These are phyloP conservation scores for Phacellophora camtschatica DNA, from an alignment of 30 jellyfish, hydroid and myxozoan species.

Conservation along the genomic window DNA sequence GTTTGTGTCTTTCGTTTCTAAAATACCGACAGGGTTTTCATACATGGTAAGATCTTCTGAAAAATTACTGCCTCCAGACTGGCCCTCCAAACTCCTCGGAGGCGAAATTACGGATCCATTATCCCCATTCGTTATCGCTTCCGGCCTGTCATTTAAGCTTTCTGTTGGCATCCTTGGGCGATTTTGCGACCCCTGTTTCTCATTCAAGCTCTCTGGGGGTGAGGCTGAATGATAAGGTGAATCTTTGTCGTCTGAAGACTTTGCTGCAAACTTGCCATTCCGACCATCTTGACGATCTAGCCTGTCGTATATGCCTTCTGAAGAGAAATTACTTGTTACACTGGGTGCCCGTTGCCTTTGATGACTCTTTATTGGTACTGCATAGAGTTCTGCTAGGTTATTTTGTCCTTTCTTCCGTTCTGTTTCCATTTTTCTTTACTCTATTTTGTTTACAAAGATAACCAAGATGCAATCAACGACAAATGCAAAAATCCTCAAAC, in stretches of 20 bases:
- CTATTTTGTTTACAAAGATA: no score
- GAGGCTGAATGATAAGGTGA: no score
- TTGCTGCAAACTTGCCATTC: no score
- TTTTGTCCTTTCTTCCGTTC: no score
- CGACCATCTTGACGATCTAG: slow-evolving; percentile 36
- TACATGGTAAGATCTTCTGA: slow-evolving; percentile 15
- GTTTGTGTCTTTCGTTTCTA: slow-evolving; percentile 64
- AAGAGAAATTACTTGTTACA: not conserved
- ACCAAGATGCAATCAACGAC: no score
- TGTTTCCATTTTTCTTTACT: no score
- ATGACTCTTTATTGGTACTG: not conserved
- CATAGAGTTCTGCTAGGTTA: not conserved
- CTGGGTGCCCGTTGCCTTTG: not conserved
- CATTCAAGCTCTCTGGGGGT: not conserved
- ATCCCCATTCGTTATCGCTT: not conserved
- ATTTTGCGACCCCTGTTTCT: not conserved
- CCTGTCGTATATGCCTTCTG: slow-evolving; percentile 48
- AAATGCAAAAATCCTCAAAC: no score
- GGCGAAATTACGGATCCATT: not conserved
- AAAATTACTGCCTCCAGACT: slow-evolving; percentile 4
- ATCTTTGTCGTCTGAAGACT: no score
- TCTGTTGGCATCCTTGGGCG: not conserved
- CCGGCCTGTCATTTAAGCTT: not conserved
- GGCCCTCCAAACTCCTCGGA: slow-evolving; percentile 46
- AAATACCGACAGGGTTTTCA: not conserved